Base-by-base conservation (phyloP, 2,888 invertebrate species). In the Drosophila quinaria region DNA sequence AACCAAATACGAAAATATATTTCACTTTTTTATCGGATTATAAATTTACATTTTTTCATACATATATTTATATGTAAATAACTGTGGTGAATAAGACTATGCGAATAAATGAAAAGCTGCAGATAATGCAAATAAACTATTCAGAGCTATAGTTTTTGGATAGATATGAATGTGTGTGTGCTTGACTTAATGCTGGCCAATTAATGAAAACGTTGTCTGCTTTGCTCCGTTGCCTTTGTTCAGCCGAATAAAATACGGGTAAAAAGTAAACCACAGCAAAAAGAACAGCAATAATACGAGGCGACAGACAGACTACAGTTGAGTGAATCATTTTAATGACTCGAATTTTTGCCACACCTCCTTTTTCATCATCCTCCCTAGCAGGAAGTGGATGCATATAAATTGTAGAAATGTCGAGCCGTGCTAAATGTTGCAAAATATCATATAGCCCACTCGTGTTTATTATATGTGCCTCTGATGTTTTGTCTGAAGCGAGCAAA, bases 281-380 rank as follows among this genome's bases (percentile, higher is more conserved):
- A 66, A 62, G 31, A 56, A 47, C 39, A 56, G 41, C 49, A 65
- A 70, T 60, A 71, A 61, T 68, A 55, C n/a, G 49, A 39, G 56
- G 49, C 63, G 22, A 51, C 56, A 74, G 49, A 74, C 37, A 49
- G 61, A 64, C 55, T 77, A 78, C 81, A 84, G 85, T 83, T 78
- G 85, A 79, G 77, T 82, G 79, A 81, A 84, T 82, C 81, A 84
- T 84, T 82, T 84, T 84, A 82, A 84, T 84, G 78, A 84, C 77
- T 81, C 74, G 62, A 79, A 68, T 79, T 79, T 56, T 67, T 69
- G 58, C 61, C 42, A 4, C 63, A 37, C 22, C 61, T 4, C n/a
- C 31, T 15, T n/a, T n/a, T 25, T 52, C 9, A 9, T 6, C 29
- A 33, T 17, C 25, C n/a, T 5, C 31, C 11, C 17, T 17, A 15